Evolutionary conservation across 2,113 vertebrate species (phyloP), one percentile per base, ranked within the genome.

Genomic region (Siniperca chuatsi): DNA sequence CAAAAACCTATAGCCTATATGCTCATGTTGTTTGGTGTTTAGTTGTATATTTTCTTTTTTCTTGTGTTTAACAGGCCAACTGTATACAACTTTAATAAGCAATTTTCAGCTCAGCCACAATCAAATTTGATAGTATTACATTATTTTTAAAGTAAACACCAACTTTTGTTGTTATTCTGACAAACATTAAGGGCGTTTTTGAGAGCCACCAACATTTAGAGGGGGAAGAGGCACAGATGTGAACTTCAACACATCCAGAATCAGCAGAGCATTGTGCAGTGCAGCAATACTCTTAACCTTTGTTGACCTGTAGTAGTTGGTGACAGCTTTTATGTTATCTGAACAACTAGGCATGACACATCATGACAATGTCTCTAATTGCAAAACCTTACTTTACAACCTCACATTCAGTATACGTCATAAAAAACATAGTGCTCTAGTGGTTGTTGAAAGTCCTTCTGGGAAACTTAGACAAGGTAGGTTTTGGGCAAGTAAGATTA

Each of bases 261-360:
- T 54, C 52, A 8, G 1, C 52, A 54, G 52, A 54, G 18, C 18
- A 21, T 54, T 8, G 7, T 4, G 44, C 61, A 67, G 16, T 33
- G 54, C 16, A 23, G 48, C 67, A 78, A n/a, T 21, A 37, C 42
- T 11, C 60, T 61, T 2, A 83, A 37, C 18, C 57, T 82, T 66
- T 78, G 69, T 40, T 67, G 23, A 68, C 70, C 13, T 61, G 57
- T 15, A 2, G 48, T 20, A 62, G 46, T 54, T 35, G 66, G 54
- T 46, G 15, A 54, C 33, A 66, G 65, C 35, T 79, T 67, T 70
- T 61, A 75, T 54, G 48, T n/a, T 48, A 61, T 33, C 37, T 35
- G 50, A 52, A 52, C 16, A 18, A 8, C 16, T 20, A 6, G 50
- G 25, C 48, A 65, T 77, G 77, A 74, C 33, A 72, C 62, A 61